Conservation (phyloP, 2,888 invertebrate genomes). For the Dorcus parallelipipedus region DNA sequence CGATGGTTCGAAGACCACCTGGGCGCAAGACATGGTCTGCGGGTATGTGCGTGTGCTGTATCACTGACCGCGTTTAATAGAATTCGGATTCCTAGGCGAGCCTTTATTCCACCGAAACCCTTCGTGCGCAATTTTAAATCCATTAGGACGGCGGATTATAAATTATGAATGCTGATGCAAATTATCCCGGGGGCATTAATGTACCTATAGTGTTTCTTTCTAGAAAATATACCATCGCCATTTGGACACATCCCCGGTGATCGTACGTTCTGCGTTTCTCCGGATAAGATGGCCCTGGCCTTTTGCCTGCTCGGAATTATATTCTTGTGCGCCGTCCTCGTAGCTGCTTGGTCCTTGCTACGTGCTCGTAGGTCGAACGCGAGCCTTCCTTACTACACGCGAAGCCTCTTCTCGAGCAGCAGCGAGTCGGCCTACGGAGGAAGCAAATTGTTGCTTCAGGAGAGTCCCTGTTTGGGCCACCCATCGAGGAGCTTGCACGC, state of each 20-base stretch:
- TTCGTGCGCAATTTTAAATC: too few relatives aligned
- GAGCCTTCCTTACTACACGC: constrained; percentile 58
- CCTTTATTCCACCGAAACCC: too few relatives aligned
- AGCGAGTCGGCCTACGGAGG: constrained; percentile 60
- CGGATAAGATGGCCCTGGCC: constrained; percentile 72
- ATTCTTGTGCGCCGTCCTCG: constrained; percentile 67
- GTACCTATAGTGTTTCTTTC: not conserved
- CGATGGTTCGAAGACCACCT: too few relatives aligned
- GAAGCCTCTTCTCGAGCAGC: constrained; percentile 61
- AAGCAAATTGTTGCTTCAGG: constrained; percentile 58
- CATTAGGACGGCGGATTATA: too few relatives aligned
- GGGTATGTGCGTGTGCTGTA: too few relatives aligned
- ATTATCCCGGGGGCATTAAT: too few relatives aligned
- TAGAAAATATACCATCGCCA: constrained; percentile 21
- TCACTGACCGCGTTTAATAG: too few relatives aligned
- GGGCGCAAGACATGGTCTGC: too few relatives aligned
- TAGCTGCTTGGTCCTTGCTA: constrained; percentile 65
- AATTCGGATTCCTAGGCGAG: too few relatives aligned
- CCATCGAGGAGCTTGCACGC: constrained; percentile 17
- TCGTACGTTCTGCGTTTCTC: constrained; percentile 68
- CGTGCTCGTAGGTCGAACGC: constrained; percentile 56
- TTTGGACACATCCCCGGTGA: constrained; percentile 53
- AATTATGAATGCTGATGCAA: too few relatives aligned
- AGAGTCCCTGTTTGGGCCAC: constrained; percentile 60
- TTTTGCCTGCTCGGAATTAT: constrained; percentile 71